A percentile compares a stretch with the other conserved stretches of the same genome.
These are phyloP conservation scores for Aphelocoma californica DNA, from an alignment of 2,797 vertebrate genomes.

Conservation along the genomic window DNA sequence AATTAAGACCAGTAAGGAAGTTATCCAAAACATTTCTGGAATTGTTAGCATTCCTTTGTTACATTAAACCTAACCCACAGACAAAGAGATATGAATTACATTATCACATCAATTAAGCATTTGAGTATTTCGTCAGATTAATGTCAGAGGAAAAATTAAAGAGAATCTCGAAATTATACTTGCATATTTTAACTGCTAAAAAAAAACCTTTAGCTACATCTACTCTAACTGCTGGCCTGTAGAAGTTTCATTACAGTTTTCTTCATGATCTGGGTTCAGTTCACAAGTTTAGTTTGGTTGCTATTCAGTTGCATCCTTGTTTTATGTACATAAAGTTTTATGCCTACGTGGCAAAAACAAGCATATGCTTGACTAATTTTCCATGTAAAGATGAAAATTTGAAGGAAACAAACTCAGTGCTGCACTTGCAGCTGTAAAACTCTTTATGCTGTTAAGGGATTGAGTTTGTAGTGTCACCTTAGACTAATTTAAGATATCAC, in stretches of 20 bases:
- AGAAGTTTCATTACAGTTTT: background rate
- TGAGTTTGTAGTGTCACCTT: background rate
- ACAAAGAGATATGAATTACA: background rate
- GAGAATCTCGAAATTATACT: background rate
- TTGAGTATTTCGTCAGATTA: background rate
- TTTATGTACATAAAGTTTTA: background rate
- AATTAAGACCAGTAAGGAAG: slow-evolving; percentile 2
- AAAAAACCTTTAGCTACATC: background rate
- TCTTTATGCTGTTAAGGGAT: background rate
- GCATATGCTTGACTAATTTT: background rate
- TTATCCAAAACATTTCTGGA: slow-evolving; percentile 14
- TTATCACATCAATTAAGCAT: background rate
- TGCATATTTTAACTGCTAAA: background rate
- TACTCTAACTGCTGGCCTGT: background rate
- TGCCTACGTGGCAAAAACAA: background rate
- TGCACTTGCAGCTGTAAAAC: background rate
- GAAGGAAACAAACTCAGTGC: background rate
- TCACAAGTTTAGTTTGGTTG: background rate
- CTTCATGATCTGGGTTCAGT: background rate
- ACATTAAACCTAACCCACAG: background rate
- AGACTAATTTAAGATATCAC: background rate
- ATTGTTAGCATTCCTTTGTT: slow-evolving; percentile 20
- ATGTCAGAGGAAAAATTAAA: background rate
- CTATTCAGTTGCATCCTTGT: background rate
- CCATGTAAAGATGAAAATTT: background rate